Percentiles rank a stretch among this genome's conserved stretches.
Conservation (phyloP, 1,140 invertebrate species). For the Drosophila mayri region DNA sequence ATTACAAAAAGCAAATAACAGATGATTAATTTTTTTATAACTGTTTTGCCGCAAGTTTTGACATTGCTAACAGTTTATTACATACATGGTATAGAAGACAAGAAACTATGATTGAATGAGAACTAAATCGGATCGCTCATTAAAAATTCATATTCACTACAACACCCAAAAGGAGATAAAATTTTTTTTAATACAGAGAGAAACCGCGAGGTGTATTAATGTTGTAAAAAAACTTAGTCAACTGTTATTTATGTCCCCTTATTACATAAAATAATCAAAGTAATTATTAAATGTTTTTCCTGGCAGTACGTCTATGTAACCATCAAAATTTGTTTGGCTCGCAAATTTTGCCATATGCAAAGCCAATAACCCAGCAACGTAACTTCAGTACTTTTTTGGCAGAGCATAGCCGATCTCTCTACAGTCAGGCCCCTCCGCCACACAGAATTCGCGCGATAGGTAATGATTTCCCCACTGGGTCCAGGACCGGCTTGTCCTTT, state of each 20-base stretch:
- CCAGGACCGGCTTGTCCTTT: slow-evolving; percentile 5
- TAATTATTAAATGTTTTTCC: background rate
- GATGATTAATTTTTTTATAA: background rate
- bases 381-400: slow-evolving; percentile 39
- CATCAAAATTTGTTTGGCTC: slow-evolving; percentile 57
- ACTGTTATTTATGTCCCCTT: background rate
- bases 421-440: slow-evolving; percentile 50
- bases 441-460: slow-evolving; percentile 58
- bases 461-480: slow-evolving; percentile 31
- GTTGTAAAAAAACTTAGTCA: background rate
- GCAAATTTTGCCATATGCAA: slow-evolving; percentile 50
- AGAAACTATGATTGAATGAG: background rate
- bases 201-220: background rate
- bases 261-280: background rate
- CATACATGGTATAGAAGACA: background rate
- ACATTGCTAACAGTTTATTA: background rate
- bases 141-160: background rate
- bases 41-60: background rate
- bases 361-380: slow-evolving; percentile 53
- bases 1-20: background rate
- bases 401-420: slow-evolving; percentile 56
- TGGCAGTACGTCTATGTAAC: slow-evolving; percentile 47
- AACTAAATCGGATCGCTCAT: background rate
- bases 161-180: background rate
- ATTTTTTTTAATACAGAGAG: background rate